Percentiles rank a stretch among this genome's conserved stretches.
Evolutionary conservation across 2,888 invertebrate species (phyloP).

Genomic region (Ormyrus thymus): DNA sequence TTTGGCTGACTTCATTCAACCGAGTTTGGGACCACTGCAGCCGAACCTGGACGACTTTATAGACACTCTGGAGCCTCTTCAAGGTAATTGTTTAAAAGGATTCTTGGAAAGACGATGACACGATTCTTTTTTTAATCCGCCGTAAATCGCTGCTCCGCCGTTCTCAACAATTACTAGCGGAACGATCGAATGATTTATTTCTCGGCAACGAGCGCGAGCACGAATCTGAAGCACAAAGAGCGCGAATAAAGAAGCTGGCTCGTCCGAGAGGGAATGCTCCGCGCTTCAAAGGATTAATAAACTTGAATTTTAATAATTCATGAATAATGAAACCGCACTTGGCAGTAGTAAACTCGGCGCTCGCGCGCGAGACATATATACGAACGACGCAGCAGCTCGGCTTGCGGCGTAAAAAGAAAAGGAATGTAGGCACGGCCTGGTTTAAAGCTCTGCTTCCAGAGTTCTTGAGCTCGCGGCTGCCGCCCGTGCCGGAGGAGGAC

Average conservation of each 20-base stretch:
- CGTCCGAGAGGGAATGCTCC: background rate
- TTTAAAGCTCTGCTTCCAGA: constrained; percentile 71
- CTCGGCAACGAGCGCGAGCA: no score
- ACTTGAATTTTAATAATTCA: constrained; percentile 37
- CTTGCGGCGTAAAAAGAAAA: no score
- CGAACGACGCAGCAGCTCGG: no score
- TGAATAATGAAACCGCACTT: background rate
- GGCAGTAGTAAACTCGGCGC: no score
- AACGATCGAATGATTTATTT: no score
- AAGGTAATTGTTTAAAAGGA: constrained; percentile 78
- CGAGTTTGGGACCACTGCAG: constrained; percentile 96
- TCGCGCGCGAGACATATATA: no score
- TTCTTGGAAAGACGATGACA: background rate
- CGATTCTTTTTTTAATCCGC: background rate
- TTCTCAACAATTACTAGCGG: no score
- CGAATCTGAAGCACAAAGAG: no score
- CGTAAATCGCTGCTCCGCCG: no score
- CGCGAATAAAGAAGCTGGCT: no score
- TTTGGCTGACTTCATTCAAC: constrained; percentile 98
- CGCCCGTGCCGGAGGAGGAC: constrained; percentile 80
- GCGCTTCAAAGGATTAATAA: background rate
- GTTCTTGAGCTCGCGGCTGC: constrained; percentile 78
- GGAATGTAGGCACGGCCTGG: no score
- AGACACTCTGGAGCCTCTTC: constrained; percentile 91
- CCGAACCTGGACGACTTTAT: constrained; percentile 97